Evolutionary conservation across 2,888 invertebrate genomes (phyloP).

Genomic region (Mesopsocus fuscifrons): DNA sequence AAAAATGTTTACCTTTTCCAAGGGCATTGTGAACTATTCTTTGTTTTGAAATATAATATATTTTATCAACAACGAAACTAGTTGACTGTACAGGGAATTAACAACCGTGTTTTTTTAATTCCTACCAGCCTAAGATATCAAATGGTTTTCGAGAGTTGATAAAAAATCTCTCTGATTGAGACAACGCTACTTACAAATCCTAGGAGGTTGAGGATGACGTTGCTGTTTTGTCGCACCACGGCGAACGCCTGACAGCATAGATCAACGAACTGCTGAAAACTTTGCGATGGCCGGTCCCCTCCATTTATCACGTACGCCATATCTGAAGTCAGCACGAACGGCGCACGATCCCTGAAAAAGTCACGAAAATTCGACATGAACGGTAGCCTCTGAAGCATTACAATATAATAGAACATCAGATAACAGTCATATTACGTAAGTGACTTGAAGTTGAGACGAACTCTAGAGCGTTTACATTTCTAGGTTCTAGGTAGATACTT

Average conservation of each 20-base stretch:
- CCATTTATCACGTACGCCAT: slow-evolving; percentile 99
- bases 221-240: slow-evolving; percentile 76
- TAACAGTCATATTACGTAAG: too few relatives aligned
- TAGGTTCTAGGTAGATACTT: too few relatives aligned
- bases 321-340: slow-evolving; percentile 93
- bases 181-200: slow-evolving; percentile 63
- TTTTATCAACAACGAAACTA: too few relatives aligned
- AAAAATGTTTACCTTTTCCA: background rate
- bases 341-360: slow-evolving; percentile 70
- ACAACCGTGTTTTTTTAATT: too few relatives aligned
- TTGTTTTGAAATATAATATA: background rate
- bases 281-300: slow-evolving; percentile 77
- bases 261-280: slow-evolving; percentile 97
- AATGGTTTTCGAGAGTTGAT: too few relatives aligned
- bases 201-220: slow-evolving; percentile 75
- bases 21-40: background rate
- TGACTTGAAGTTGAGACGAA: too few relatives aligned
- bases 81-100: too few relatives aligned
- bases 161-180: too few relatives aligned
- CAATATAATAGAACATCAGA: slow-evolving; percentile 10
- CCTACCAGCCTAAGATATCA: too few relatives aligned
- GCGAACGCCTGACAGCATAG: slow-evolving; percentile 95
- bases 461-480: too few relatives aligned
- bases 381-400: background rate
- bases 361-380: too few relatives aligned